Conservation (phyloP, 2,797 vertebrate species). For the Anguilla marmorata region DNA sequence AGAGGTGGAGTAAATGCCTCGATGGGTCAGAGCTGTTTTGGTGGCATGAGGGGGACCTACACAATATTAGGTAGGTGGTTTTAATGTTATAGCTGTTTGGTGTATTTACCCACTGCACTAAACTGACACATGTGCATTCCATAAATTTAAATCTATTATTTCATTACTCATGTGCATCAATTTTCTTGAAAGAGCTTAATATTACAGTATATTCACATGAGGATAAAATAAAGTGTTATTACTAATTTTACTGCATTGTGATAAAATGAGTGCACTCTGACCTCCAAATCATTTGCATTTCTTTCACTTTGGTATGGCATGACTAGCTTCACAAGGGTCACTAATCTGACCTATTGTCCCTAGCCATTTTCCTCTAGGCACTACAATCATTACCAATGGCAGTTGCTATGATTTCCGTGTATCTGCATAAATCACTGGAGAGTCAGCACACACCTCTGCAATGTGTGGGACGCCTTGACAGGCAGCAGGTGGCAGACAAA, state of each 20-base stretch:
- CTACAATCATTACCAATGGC: not conserved
- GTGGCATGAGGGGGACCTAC: too few species aligned
- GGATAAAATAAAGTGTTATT: not conserved
- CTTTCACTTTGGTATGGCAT: not conserved
- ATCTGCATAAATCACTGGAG: not conserved
- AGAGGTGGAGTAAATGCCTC: too few species aligned
- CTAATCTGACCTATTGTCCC: not conserved
- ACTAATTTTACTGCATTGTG: not conserved
- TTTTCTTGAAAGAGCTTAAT: not conserved
- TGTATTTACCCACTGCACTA: not conserved
- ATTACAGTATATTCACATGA: not conserved
- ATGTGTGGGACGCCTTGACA: conserved; percentile 57
- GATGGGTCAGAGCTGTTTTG: too few species aligned
- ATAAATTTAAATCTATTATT: not conserved
- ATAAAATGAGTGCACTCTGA: not conserved
- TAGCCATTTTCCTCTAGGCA: not conserved
- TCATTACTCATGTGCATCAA: not conserved
- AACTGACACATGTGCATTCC: not conserved
- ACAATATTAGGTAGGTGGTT: too few species aligned
- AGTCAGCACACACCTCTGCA: conserved; percentile 48
- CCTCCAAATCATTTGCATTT: not conserved
- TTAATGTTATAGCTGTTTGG: too few species aligned
- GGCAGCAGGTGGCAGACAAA: conserved; percentile 72
- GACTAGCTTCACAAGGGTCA: not conserved
- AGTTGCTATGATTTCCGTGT: not conserved